Evolutionary conservation across 2,797 vertebrate genomes (phyloP).

Genomic region (Propithecus deckenii): DNA sequence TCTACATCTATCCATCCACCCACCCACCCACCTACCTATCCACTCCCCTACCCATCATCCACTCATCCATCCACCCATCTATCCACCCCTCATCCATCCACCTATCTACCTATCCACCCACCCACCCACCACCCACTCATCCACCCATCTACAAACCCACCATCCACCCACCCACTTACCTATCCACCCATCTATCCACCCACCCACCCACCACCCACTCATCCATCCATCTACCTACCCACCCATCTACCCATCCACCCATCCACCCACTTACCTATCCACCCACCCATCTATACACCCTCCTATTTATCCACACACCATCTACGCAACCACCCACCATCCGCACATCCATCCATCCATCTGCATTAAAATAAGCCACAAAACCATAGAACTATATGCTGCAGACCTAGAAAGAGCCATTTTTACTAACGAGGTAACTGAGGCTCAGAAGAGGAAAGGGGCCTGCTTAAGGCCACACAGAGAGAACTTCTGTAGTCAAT

Average conservation of each 20-base stretch:
- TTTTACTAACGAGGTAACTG: constrained; percentile 19
- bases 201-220: no score
- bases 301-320: background rate
- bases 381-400: background rate
- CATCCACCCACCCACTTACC: background rate
- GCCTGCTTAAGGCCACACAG: background rate
- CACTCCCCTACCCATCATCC: background rate
- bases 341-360: background rate
- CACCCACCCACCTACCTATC: background rate
- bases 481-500: background rate
- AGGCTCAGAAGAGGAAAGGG: constrained; percentile 11
- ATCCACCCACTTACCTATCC: background rate
- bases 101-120: background rate
- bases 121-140: background rate
- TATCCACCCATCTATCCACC: background rate
- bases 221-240: no score
- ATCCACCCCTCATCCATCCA: background rate
- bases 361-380: background rate
- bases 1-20: background rate
- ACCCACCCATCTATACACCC: background rate
- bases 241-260: background rate
- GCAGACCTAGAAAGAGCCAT: background rate
- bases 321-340: no score
- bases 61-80: background rate
- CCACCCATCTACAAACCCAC: background rate